Evolutionary conservation across 2,113 vertebrate genomes (phyloP).

Genomic region (Oxyruncus cristatus): DNA sequence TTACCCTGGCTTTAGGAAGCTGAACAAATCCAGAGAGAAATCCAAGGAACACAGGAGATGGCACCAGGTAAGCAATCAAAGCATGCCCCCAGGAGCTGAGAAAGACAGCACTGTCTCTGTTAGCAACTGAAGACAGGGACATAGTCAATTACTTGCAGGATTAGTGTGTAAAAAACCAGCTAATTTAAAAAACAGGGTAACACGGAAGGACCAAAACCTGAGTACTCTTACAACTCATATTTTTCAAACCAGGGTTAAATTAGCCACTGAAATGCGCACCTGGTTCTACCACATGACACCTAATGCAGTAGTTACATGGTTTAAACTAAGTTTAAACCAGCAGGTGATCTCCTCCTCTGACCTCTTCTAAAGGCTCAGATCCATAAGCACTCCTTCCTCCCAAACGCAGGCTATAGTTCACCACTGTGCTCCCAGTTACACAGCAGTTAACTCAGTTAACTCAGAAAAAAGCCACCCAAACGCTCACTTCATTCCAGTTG

Average conservation of each 20-base stretch:
- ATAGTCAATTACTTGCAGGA: neutral
- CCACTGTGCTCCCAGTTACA: neutral
- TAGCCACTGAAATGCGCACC: neutral
- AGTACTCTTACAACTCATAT: neutral
- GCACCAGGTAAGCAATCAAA: neutral
- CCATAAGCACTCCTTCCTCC: neutral
- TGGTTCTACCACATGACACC: neutral
- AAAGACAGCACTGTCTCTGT: neutral
- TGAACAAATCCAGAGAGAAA: neutral
- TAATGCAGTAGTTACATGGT: neutral
- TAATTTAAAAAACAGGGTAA: neutral
- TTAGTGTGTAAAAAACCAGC: neutral
- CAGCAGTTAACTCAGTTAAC: no score
- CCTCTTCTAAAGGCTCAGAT: neutral
- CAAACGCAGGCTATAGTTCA: neutral
- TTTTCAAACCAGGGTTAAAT: neutral
- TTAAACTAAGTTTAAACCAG: neutral
- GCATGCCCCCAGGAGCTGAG: neutral
- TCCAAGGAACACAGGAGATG: accelerated
- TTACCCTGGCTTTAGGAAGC: neutral
- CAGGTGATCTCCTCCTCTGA: neutral
- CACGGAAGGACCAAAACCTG: neutral
- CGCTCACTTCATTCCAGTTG: neutral
- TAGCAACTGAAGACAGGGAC: neutral
- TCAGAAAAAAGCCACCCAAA: neutral